Evolutionary conservation across 2,888 invertebrate genomes (phyloP).

Genomic region (Gymnocheta viridis): DNA sequence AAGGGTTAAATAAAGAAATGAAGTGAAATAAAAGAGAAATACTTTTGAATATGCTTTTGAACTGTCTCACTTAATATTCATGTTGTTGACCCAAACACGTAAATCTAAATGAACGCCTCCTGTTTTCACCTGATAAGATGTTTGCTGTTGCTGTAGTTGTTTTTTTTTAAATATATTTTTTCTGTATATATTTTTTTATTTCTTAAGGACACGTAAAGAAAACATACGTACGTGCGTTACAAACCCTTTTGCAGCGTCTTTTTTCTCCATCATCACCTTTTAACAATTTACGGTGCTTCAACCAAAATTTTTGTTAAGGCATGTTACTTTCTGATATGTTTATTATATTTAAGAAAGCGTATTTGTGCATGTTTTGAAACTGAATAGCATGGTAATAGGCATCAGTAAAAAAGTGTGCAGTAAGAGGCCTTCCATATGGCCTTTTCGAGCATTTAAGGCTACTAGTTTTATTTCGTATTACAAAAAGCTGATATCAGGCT

Average conservation of each 20-base stretch:
- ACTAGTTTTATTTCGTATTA: too few relatives aligned
- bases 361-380: background rate
- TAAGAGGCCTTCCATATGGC: background rate
- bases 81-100: conserved; percentile 69
- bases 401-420: too few relatives aligned
- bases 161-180: too few relatives aligned
- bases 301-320: conserved; percentile 36
- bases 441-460: background rate
- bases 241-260: conserved; percentile 62
- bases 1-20: background rate
- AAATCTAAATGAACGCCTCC: conserved; percentile 68
- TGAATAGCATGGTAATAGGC: background rate
- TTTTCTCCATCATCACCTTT: conserved; percentile 64
- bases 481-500: too few relatives aligned
- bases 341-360: conserved; percentile 13
- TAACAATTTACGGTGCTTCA: conserved; percentile 48
- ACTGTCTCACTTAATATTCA: conserved; percentile 67
- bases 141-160: conserved; percentile 48
- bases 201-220: conserved; percentile 64
- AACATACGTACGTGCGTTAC: conserved; percentile 65
- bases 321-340: conserved; percentile 38
- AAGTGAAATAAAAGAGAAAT: conserved; percentile 11
- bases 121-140: conserved; percentile 69
- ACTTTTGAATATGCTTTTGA: conserved; percentile 61
- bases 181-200: conserved; percentile 50